These are phyloP conservation scores for Ptychobarbus kaznakovi DNA, from an alignment of 2,797 vertebrate genomes.

Conservation along the genomic window DNA sequence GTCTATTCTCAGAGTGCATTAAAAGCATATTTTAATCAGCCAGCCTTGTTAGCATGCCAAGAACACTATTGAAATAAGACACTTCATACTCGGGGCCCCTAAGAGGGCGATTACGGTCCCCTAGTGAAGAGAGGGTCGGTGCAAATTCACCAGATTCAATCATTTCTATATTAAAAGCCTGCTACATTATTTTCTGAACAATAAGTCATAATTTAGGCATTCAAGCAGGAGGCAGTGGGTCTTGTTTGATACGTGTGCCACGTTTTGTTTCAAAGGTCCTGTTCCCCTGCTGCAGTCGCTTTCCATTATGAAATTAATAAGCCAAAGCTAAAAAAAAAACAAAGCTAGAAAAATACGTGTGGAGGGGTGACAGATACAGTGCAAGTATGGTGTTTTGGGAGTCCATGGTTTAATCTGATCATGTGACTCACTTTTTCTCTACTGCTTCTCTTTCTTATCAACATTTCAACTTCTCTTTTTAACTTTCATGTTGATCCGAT, in stretches of 20 bases:
- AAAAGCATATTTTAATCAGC: constrained; percentile 73
- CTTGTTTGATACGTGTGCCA: constrained; percentile 68
- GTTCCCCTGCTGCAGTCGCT: constrained; percentile 57
- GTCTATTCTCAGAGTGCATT: constrained; percentile 51
- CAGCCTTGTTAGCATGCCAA: constrained; percentile 64
- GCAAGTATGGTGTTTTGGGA: constrained; percentile 48
- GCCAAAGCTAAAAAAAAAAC: constrained; percentile 53
- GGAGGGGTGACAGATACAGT: constrained; percentile 58
- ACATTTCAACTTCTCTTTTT: background rate
- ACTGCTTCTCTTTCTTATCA: constrained; percentile 60
- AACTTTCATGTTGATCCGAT: background rate
- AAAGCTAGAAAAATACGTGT: constrained; percentile 53
- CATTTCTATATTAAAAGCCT: constrained; percentile 74
- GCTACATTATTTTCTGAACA: constrained; percentile 74
- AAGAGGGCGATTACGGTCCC: constrained; percentile 65
- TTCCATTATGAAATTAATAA: constrained; percentile 74
- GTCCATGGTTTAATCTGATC: constrained; percentile 66
- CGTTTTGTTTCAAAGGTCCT: constrained; percentile 70
- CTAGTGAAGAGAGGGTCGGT: constrained; percentile 62
- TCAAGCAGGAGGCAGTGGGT: constrained; percentile 57
- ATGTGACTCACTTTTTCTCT: constrained; percentile 64
- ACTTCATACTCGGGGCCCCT: constrained; percentile 67
- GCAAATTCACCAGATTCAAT: constrained; percentile 73
- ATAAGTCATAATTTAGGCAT: constrained; percentile 72
- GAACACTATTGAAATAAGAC: constrained; percentile 70